Evolutionary conservation across 2,888 invertebrate species (phyloP).

Genomic region (Pandemis heparana): DNA sequence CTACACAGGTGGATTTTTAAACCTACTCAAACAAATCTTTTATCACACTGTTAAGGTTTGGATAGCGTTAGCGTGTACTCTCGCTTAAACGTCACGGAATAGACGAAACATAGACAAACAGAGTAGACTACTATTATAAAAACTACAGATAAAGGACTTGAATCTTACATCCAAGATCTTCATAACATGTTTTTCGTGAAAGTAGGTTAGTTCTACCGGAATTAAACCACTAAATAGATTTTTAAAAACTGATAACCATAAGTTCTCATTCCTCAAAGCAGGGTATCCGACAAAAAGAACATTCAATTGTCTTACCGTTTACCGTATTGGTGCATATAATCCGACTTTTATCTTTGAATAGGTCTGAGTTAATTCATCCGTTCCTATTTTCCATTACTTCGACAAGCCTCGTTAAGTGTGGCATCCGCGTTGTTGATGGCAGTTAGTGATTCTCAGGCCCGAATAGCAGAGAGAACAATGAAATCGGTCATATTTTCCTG

Average conservation of each 20-base stretch:
- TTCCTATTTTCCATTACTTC: constrained; percentile 80
- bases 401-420: constrained; percentile 84
- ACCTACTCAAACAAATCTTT: no score
- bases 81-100: no score
- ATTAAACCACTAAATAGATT: constrained; percentile 4
- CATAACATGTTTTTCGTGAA: no score
- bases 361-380: constrained; percentile 80
- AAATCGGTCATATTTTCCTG: constrained; percentile 85
- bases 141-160: no score
- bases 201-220: not conserved
- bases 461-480: constrained; percentile 81
- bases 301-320: constrained; percentile 69
- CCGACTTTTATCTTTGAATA: constrained; percentile 76
- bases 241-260: constrained; percentile 20
- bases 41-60: no score
- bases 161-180: no score
- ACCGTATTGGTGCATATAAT: constrained; percentile 57
- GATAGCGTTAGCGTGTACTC: no score
- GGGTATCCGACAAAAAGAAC: constrained; percentile 56
- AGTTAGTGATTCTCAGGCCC: constrained; percentile 82
- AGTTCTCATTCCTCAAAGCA: constrained; percentile 43
- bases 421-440: constrained; percentile 82
- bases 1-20: no score
- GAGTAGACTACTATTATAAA: no score
- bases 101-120: no score